Conservation (phyloP, 2,113 vertebrate genomes). For the Triplophysa rosa region DNA sequence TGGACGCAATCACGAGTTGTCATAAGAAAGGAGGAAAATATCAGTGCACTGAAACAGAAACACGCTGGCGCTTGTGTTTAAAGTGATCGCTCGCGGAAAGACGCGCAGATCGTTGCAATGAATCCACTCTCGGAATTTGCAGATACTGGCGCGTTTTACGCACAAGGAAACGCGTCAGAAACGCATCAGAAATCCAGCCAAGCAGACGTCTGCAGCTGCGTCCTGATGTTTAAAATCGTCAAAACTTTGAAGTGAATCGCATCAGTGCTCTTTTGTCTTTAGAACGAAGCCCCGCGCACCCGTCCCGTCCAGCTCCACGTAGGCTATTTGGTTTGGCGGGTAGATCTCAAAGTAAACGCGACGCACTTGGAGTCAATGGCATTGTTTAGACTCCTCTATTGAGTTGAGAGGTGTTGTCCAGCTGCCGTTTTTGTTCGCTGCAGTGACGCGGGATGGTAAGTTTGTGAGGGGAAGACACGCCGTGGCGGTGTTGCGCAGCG, state of each 20-base stretch:
- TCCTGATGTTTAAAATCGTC: neutral
- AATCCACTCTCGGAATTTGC: constrained; percentile 9
- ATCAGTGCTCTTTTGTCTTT: neutral
- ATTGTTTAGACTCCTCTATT: neutral
- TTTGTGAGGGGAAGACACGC: constrained; percentile 18
- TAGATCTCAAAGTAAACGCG: neutral
- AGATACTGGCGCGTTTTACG: constrained; percentile 14
- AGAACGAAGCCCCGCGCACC: constrained; percentile 5
- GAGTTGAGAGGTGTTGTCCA: neutral
- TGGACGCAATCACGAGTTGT: constrained; percentile 1
- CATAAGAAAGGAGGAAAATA: neutral
- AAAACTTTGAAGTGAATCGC: constrained; percentile 23
- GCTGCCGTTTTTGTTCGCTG: neutral
- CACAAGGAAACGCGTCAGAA: constrained; percentile 14
- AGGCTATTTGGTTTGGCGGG: neutral
- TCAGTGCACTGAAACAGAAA: neutral
- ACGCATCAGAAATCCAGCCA: neutral
- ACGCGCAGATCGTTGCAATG: neutral
- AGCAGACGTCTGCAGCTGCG: neutral
- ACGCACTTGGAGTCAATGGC: neutral
- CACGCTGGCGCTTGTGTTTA: neutral
- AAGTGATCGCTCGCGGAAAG: neutral
- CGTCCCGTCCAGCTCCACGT: constrained; percentile 30
- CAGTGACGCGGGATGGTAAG: constrained; percentile 23
- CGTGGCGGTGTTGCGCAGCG: constrained; percentile 10